Evolutionary conservation across 2,888 invertebrate species (phyloP), one percentile per base, ranked within the genome.

Genomic region (Rosalia funebris): DNA sequence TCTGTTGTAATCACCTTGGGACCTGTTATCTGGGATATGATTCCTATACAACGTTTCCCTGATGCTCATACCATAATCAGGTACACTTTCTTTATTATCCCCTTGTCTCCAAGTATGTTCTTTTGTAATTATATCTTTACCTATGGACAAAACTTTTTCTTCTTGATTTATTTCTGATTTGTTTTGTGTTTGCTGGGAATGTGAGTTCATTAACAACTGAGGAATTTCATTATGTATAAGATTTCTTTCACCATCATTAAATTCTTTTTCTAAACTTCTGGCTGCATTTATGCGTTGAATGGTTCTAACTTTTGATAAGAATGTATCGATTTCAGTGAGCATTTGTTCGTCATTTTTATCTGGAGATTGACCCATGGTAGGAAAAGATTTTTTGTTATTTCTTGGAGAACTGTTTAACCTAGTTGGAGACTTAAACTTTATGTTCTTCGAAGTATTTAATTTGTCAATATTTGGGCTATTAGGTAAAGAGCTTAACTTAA

Each of bases 111-210:
- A 77, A 7, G 66, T 60, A 25, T 52, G 68, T 46, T 68, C 64
- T 59, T 71, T 73, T 16, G 56, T 17, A 53, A 56, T 19, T 12
- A 56, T 32, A 16, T 20, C 44, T 39, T 70, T 66, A 61, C 82
- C 79, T 57, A 77, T 76, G 20, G 84, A 70, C 56, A 83, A 70
- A 37, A 79, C 76, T 39, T 83, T 79, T 0, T 83, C 80, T 63
- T 83, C 82, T 57, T 71, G 65, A 65, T 65, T 64, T 47, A 69
- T 68, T 66, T 71, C 73, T 11, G 11, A 54, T 10, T 58, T 44
- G 14, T 15, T n/a, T 46, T 25, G 11, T 14, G n/a, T 17, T 11
- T 11, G 34, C n/a, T 50, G 48, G 1, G 10, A 34, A 14, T 48
- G 14, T 3, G 36, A 36, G 14, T 48, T 19, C 14, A 17, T 34